These are phyloP conservation scores for Theretra japonica DNA, from an alignment of 2,888 invertebrate genomes.

Conservation along the genomic window DNA sequence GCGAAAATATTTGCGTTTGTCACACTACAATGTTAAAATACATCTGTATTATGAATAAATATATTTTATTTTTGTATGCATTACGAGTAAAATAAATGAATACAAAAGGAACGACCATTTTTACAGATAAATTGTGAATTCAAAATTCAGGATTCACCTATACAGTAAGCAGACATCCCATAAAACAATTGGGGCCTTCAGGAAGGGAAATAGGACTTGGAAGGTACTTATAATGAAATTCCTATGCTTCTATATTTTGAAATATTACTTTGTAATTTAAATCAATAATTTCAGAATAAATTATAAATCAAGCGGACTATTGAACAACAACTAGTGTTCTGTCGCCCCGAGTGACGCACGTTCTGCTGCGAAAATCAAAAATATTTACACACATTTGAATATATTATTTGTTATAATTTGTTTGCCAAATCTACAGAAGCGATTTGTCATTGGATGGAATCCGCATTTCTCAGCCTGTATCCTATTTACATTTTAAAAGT, in stretches of 20 bases:
- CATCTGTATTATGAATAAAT: neutral
- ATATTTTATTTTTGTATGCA: neutral
- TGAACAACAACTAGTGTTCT: neutral
- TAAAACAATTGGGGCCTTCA: neutral
- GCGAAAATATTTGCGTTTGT: constrained; percentile 10
- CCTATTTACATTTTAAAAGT: neutral
- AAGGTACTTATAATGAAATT: too few relatives aligned
- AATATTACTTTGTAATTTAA: too few relatives aligned
- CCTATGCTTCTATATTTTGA: too few relatives aligned
- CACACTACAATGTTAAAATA: constrained; percentile 27
- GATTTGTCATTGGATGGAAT: neutral
- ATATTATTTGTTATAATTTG: constrained; percentile 6
- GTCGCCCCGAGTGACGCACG: neutral
- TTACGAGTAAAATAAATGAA: too few relatives aligned
- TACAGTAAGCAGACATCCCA: neutral
- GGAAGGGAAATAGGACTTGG: too few relatives aligned
- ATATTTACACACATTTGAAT: neutral
- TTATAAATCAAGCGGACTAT: neutral
- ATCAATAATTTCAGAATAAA: neutral
- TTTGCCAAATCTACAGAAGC: neutral
- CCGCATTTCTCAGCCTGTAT: neutral
- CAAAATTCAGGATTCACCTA: too few relatives aligned
- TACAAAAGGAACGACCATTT: too few relatives aligned
- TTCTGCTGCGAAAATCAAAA: neutral
- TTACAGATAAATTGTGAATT: too few relatives aligned